Evolutionary conservation across 2,113 vertebrate species (phyloP).

Genomic region (Tilapia sparmanii): DNA sequence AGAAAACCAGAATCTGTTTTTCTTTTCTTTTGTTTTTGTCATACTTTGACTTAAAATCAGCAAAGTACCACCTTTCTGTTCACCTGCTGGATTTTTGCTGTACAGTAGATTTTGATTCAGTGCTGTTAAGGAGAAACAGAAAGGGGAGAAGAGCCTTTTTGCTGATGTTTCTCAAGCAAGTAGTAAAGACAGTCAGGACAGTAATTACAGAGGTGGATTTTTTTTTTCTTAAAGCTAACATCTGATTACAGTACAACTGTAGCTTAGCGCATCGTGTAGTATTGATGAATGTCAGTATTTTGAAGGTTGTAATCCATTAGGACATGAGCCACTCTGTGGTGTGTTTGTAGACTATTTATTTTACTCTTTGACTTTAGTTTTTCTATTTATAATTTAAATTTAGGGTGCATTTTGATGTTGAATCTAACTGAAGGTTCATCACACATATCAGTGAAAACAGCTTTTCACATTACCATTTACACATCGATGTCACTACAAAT

Average conservation of each 20-base stretch:
- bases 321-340: neutral
- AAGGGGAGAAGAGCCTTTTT: neutral
- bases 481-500: neutral
- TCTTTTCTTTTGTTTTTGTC: neutral
- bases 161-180: neutral
- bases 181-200: neutral
- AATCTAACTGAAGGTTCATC: neutral
- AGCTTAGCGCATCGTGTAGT: neutral
- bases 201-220: neutral
- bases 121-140: neutral
- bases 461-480: neutral
- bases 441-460: neutral
- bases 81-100: neutral
- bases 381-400: neutral
- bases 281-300: neutral
- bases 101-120: neutral
- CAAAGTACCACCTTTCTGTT: neutral
- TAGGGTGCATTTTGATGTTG: neutral
- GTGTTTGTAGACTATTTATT: slow-evolving; percentile 46
- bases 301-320: neutral
- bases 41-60: neutral
- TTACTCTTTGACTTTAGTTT: neutral
- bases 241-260: slow-evolving; percentile 3
- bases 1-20: neutral
- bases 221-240: neutral